Evolutionary conservation across 1,140 invertebrate genomes (phyloP).

Genomic region (Lethocerus indicus): DNA sequence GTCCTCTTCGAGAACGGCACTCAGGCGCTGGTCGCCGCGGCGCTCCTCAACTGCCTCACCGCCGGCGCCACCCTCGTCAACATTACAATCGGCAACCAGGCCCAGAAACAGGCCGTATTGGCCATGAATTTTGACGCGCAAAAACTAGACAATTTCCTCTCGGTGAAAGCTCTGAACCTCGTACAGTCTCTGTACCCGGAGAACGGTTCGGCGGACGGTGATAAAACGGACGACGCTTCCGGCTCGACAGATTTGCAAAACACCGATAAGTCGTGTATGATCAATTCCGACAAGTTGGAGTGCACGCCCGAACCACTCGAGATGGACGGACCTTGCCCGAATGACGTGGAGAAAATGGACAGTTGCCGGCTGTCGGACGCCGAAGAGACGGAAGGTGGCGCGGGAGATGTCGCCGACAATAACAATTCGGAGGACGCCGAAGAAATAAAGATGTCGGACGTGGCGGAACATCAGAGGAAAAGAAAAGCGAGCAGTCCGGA

Average conservation of each 20-base stretch:
- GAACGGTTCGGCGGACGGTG: too few relatives aligned
- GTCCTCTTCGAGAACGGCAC: conserved; percentile 77
- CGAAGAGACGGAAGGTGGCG: not conserved
- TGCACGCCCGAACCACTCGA: too few relatives aligned
- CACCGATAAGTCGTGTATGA: too few relatives aligned
- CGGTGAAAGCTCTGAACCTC: conserved; percentile 39
- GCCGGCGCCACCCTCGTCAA: conserved; percentile 45
- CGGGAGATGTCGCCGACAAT: not conserved
- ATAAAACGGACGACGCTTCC: too few relatives aligned
- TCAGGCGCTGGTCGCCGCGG: conserved; percentile 62
- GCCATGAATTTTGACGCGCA: conserved; percentile 58
- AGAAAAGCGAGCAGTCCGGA: conserved; percentile 5
- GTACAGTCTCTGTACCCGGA: too few relatives aligned
- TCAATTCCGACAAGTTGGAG: too few relatives aligned
- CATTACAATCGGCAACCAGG: conserved; percentile 58
- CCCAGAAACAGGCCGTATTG: conserved; percentile 54
- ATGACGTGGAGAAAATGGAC: too few relatives aligned
- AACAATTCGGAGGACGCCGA: not conserved
- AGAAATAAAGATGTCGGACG: not conserved
- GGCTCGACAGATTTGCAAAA: too few relatives aligned
- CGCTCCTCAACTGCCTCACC: conserved; percentile 57
- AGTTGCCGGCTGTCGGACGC: not conserved
- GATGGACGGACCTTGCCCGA: too few relatives aligned
- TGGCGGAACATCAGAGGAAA: not conserved
- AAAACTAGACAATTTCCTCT: conserved; percentile 42